Evolutionary conservation across 2,888 invertebrate genomes (phyloP).

Genomic region (Lithodes maja): DNA sequence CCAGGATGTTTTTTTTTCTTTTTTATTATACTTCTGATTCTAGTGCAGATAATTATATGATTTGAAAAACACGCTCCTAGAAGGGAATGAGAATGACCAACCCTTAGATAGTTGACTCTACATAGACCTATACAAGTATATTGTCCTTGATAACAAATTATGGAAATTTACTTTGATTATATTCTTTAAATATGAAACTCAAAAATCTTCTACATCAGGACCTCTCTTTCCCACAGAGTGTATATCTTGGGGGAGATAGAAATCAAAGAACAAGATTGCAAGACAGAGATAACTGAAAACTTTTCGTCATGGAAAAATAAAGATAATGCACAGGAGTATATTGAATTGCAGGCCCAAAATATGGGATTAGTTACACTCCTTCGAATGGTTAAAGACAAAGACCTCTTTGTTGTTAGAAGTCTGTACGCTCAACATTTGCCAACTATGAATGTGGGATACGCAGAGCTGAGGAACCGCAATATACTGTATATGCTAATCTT

Average conservation of each 20-base stretch:
- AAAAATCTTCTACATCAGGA: slow-evolving; percentile 1
- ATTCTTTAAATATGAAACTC: not conserved
- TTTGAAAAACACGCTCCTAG: no score
- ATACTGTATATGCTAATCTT: not conserved
- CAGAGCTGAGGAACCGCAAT: not conserved
- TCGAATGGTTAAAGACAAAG: slow-evolving; percentile 1
- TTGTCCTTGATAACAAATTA: no score
- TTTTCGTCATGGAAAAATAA: not conserved
- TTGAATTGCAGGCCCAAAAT: not conserved
- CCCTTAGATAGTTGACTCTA: no score
- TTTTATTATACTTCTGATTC: no score
- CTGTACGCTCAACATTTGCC: slow-evolving; percentile 1
- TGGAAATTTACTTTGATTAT: no score
- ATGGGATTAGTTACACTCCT: not conserved
- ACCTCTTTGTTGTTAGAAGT: slow-evolving; percentile 1
- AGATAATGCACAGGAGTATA: slow-evolving; percentile 1
- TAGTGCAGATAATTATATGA: no score
- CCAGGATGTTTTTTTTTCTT: no score
- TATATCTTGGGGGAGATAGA: slow-evolving; percentile 5
- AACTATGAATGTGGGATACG: not conserved
- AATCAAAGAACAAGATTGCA: slow-evolving; percentile 5
- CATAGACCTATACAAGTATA: no score
- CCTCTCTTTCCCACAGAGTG: slow-evolving; percentile 3
- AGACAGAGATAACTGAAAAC: not conserved
- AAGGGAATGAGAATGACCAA: no score